phyloP scores from a whole-genome alignment of 1,140 invertebrate genomes.

The Antheraea mylitta region DNA sequence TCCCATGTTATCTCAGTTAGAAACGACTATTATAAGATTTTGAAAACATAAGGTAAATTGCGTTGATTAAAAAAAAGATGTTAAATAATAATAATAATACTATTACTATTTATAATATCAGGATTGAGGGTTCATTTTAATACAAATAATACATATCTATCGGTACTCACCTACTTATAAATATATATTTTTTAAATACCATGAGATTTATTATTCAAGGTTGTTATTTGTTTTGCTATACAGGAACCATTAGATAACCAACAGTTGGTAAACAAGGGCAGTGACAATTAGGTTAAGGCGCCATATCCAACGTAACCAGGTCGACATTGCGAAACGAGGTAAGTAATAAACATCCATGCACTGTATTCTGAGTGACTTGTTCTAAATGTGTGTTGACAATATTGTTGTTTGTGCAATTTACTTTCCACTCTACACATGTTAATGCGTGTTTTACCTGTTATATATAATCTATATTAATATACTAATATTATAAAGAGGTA shows the following conservation, averaged over 20 bases:
- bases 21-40: no score
- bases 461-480: neutral
- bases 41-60: no score
- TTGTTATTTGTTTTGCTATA: slow-evolving; percentile 4
- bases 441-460: neutral
- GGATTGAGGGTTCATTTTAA: no score
- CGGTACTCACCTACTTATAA: no score
- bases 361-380: slow-evolving; percentile 36
- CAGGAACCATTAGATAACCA: slow-evolving; percentile 15
- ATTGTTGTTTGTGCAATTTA: slow-evolving; percentile 43
- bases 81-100: no score
- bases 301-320: slow-evolving; percentile 45
- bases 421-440: slow-evolving; percentile 32
- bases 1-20: no score
- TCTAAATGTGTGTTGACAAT: slow-evolving; percentile 45
- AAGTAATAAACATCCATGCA: slow-evolving; percentile 57
- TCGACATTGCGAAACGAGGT: slow-evolving; percentile 62
- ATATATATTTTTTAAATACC: neutral
- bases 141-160: no score
- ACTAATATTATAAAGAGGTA: no score
- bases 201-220: neutral
- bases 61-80: no score
- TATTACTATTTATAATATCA: no score
- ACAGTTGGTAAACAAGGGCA: slow-evolving; percentile 49
- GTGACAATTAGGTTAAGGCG: slow-evolving; percentile 56